Percentiles rank a stretch among this genome's conserved stretches.
phyloP scores from a whole-genome alignment of 2,113 vertebrate genomes.

The Suncus etruscus region DNA sequence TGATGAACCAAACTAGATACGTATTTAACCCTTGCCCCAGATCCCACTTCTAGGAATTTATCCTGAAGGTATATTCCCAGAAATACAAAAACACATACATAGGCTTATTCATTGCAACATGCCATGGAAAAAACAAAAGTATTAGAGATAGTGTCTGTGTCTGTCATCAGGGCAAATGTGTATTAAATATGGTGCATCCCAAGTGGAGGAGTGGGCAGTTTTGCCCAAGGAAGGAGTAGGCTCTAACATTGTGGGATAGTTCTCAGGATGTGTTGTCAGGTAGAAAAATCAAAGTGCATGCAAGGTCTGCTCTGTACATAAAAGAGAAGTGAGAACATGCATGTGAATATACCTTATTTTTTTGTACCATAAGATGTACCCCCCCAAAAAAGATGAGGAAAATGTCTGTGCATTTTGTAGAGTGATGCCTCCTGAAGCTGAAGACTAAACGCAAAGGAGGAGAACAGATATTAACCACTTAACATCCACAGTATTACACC shows the following conservation, averaged over 20 bases:
- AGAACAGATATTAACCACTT: too few relatives aligned
- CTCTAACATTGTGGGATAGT: not conserved
- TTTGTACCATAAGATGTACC: too few relatives aligned
- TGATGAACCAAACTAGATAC: too few relatives aligned
- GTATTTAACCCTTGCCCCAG: not conserved
- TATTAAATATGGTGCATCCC: not conserved
- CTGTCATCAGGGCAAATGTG: not conserved
- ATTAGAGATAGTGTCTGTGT: not conserved
- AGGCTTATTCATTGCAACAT: too few relatives aligned
- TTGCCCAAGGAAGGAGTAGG: not conserved
- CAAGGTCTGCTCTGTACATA: not conserved
- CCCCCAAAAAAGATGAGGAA: too few relatives aligned
- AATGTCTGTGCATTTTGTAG: too few relatives aligned
- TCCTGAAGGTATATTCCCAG: not conserved
- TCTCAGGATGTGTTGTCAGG: not conserved
- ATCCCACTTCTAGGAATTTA: not conserved
- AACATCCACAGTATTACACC: too few relatives aligned
- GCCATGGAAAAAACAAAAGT: not conserved
- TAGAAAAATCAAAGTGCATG: not conserved
- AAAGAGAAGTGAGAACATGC: too few relatives aligned
- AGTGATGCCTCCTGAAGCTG: too few relatives aligned
- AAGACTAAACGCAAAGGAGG: too few relatives aligned
- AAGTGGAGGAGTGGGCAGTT: not conserved
- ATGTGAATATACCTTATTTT: too few relatives aligned
- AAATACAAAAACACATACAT: not conserved